phyloP scores from a whole-genome alignment of 2,113 vertebrate genomes.

The Hepsetus odoe region DNA sequence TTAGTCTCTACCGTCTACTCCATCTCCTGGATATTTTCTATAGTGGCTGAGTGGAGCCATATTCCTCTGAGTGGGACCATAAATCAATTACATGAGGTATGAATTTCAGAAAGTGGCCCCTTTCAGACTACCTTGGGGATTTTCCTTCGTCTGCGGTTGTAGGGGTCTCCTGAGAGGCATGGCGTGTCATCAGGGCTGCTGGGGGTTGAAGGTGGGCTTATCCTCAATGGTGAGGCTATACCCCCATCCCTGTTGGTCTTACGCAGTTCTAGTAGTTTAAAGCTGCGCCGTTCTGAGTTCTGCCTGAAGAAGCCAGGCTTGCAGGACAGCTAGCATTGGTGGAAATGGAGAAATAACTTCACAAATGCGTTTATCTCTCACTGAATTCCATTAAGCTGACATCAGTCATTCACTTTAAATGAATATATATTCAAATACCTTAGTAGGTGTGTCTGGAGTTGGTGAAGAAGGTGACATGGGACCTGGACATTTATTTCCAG shows the following conservation, averaged over 20 bases:
- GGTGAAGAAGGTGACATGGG: constrained; percentile 82
- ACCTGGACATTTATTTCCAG: constrained; percentile 86
- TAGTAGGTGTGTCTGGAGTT: constrained; percentile 82
- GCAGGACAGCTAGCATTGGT: constrained; percentile 68
- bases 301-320: constrained; percentile 91
- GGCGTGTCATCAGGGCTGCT: constrained; percentile 96
- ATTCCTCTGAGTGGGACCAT: constrained; percentile 20
- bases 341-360: neutral
- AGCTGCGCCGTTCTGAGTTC: constrained; percentile 90
- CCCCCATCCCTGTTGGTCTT: constrained; percentile 86
- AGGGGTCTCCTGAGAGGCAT: constrained; percentile 88
- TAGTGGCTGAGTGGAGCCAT: neutral
- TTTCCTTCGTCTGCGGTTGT: constrained; percentile 90
- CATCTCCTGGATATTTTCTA: neutral
- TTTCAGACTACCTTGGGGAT: constrained; percentile 87
- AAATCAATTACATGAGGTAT: constrained; percentile 26
- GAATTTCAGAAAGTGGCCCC: neutral
- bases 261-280: constrained; percentile 88
- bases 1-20: neutral
- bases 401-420: neutral
- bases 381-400: neutral
- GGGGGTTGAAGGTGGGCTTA: constrained; percentile 93
- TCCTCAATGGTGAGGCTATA: constrained; percentile 81
- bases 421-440: constrained; percentile 75
- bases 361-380: neutral